Evolutionary conservation across 2,797 vertebrate species (phyloP), one percentile per base, ranked within the genome.

Genomic region (Gallinago solitaria): DNA sequence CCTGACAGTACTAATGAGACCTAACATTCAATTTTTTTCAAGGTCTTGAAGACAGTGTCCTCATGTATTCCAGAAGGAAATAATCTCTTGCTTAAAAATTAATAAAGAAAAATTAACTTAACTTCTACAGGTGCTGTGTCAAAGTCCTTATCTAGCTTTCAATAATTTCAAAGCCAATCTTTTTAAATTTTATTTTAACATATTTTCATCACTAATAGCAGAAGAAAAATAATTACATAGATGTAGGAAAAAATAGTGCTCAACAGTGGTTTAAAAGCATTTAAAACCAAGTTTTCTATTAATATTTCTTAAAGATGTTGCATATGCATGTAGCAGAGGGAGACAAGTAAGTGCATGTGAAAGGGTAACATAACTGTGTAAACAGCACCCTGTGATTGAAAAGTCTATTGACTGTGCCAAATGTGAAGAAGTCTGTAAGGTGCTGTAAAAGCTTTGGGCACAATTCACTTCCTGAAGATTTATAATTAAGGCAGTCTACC

Each of bases 71-170:
- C 60, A 94, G 69, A 87, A 81, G 54, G 47, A 94, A 96, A 85
- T 78, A 87, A 87, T 89, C 7, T 53, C 32, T 81, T 82, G 17
- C 75, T 95, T 77, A 96, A 96, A 95, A 93, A 89, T 91, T 80
- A 87, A 90, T 82, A 74, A 81, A 79, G 51, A 94, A 93, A 96
- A 74, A 88, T 79, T 76, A 85, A 56, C 30, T 87, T 57, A 80
- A 59, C 65, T 88, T 75, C 50, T 86, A 60, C 23, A 90, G 74
- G 53, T 91, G 21, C 33, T 90, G 17, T 79, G 30, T 70, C 76
- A 92, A 92, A 83, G 61, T 65, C 69, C 19, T 87, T 83, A 45
- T 69, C 30, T 53, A 73, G 39, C 23, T 93, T 89, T 94, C 63
- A 74, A 76, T 32, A 77, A 84, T 89, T 91, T 90, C 43, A 79